Base-by-base conservation (phyloP, 1,140 invertebrate species). In the Zaprionus kolodkinae region DNA sequence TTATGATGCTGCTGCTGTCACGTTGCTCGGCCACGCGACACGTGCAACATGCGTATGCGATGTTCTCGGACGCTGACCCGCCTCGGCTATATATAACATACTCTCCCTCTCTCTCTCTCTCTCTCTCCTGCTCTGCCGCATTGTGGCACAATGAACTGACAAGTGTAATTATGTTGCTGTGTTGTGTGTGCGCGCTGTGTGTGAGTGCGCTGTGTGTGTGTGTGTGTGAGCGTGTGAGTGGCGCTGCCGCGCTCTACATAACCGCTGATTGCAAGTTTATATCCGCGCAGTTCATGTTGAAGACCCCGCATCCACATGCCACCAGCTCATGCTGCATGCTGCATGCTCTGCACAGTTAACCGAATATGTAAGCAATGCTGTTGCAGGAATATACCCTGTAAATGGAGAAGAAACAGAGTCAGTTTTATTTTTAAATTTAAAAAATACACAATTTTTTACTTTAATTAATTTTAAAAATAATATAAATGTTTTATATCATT, bases 81-180 rank as follows among this genome's bases (percentile, higher is more conserved):
- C 38, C 67, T 43, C 13, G 15, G 36, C 63, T 45, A 35, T 66
- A 57, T 38, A 66, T 66, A 48, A 66, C 69, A 48, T 13, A 35
- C 15, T 60, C 21, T 21, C 21, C 57, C 55, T 67, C 27, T 30
- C 27, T 62, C 52, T 69, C 70, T 36, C 33, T 21, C 50, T 13
- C 33, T 17, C 35, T 66, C 56, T n/a, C 10, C 68, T 52, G 60
- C 72, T 56, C 54, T 68, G 62, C 50, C 56, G 67, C 80, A 79
- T 83, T 87, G 83, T 83, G 83, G 83, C 78, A 87, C 84, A 87
- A 87, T 87, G 83, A 87, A 87, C 83, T 87, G 83, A 87, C 83
- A 87, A 87, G 83, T 87, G 79, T 88, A 83, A 87, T 87, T 87
- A 87, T 87, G 79, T 88, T 87, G 73, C 76, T 76, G 56, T 60